A percentile compares a stretch with the other conserved stretches of the same genome.
phyloP scores from a whole-genome alignment of 2,797 vertebrate species.

The Lacerta agilis region DNA sequence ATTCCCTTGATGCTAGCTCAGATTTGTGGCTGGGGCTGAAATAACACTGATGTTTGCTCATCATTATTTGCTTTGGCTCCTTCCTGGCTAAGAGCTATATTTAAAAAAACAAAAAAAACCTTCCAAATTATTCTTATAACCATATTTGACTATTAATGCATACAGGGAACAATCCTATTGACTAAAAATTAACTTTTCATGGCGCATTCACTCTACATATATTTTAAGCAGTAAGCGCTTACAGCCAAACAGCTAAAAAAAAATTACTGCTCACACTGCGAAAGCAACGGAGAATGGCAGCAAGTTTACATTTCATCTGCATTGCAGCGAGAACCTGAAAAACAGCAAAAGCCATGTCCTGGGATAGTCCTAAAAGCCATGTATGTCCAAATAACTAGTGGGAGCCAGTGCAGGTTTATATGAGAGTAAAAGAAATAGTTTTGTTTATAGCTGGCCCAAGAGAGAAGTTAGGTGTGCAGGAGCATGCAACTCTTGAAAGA shows the following conservation, averaged over 20 bases:
- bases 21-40: not conserved
- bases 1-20: not conserved
- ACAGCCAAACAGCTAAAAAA: not conserved
- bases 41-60: not conserved
- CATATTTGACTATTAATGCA: constrained; percentile 2
- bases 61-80: constrained; percentile 5
- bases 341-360: not conserved
- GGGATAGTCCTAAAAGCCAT: not conserved
- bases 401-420: not conserved
- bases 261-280: not conserved
- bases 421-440: not conserved
- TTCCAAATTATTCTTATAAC: not conserved
- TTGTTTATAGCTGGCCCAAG: not conserved
- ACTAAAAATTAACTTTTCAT: not conserved
- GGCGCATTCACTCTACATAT: not conserved
- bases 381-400: not conserved
- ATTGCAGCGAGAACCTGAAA: too few relatives aligned
- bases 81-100: not conserved
- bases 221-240: not conserved
- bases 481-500: not conserved
- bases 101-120: not conserved
- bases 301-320: not conserved
- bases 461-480: not conserved
- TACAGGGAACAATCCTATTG: not conserved
- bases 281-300: not conserved